phyloP scores from a whole-genome alignment of 1,140 invertebrate species.

The Bombus confusus region DNA sequence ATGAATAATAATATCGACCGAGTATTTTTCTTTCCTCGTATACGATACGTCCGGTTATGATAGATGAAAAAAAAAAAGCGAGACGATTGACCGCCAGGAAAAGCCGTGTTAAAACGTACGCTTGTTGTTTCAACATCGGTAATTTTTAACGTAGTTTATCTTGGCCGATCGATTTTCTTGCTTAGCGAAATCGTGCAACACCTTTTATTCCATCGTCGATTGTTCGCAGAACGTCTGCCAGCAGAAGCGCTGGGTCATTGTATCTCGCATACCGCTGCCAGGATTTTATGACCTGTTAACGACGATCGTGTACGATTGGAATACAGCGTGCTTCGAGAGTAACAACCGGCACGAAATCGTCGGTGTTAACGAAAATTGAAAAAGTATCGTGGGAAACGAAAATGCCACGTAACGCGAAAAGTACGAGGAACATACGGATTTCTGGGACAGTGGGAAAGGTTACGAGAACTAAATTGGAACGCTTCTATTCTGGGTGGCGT shows the following conservation, averaged over 20 bases:
- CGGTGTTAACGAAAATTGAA: neutral
- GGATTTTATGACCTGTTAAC: constrained; percentile 54
- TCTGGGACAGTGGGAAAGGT: constrained; percentile 23
- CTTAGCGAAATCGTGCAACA: neutral
- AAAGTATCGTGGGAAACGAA: neutral
- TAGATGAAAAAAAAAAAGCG: neutral
- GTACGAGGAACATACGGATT: constrained; percentile 2
- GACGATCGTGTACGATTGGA: constrained; percentile 26
- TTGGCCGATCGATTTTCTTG: neutral
- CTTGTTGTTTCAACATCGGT: too few relatives aligned
- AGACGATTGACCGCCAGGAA: too few relatives aligned
- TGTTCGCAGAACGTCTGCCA: neutral
- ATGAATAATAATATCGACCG: constrained; percentile 15
- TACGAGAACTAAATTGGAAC: constrained; percentile 22
- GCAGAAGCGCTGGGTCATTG: constrained; percentile 42
- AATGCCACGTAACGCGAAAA: neutral
- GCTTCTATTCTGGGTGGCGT: constrained; percentile 30
- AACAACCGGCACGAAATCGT: too few relatives aligned
- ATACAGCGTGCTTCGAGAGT: neutral
- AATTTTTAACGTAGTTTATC: neutral
- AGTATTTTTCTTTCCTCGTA: neutral
- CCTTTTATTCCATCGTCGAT: neutral
- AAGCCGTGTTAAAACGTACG: neutral
- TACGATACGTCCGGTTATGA: neutral
- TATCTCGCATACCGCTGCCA: constrained; percentile 35